Evolutionary conservation across 2,797 vertebrate species (phyloP).

Genomic region (Arvicola amphibius): DNA sequence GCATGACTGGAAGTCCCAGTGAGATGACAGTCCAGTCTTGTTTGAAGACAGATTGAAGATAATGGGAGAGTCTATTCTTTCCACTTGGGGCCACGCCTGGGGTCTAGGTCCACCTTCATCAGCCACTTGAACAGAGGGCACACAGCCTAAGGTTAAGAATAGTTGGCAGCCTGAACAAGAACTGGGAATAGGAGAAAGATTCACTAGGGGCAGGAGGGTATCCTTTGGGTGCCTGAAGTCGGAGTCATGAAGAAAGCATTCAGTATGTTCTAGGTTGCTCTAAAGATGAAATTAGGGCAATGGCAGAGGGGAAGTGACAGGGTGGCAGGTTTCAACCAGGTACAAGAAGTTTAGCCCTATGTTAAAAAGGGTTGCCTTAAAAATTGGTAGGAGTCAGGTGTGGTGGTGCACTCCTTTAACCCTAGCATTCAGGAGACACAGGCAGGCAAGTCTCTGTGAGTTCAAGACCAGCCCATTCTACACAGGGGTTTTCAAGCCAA

Average conservation of each 20-base stretch:
- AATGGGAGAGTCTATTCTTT: neutral
- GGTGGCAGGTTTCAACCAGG: neutral
- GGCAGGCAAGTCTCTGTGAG: neutral
- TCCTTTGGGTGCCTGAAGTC: neutral
- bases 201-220: neutral
- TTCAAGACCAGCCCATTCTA: neutral
- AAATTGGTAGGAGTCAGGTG: neutral
- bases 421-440: neutral
- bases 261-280: neutral
- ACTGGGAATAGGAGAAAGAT: neutral
- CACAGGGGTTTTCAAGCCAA: neutral
- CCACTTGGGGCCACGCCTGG: accelerated
- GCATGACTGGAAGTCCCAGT: neutral
- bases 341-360: neutral
- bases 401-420: neutral
- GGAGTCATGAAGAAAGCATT: neutral
- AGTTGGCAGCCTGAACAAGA: neutral
- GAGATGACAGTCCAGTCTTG: neutral
- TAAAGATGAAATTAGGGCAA: neutral
- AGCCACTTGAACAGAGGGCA: neutral
- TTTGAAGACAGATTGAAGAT: neutral
- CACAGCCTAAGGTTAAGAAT: neutral
- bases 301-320: too few species aligned
- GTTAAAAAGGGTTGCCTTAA: neutral
- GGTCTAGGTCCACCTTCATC: neutral